Evolutionary conservation across 64 coral and sea anemone genomes (phyloP), one percentile per base, ranked within the genome.

Genomic region (Porites lutea): DNA sequence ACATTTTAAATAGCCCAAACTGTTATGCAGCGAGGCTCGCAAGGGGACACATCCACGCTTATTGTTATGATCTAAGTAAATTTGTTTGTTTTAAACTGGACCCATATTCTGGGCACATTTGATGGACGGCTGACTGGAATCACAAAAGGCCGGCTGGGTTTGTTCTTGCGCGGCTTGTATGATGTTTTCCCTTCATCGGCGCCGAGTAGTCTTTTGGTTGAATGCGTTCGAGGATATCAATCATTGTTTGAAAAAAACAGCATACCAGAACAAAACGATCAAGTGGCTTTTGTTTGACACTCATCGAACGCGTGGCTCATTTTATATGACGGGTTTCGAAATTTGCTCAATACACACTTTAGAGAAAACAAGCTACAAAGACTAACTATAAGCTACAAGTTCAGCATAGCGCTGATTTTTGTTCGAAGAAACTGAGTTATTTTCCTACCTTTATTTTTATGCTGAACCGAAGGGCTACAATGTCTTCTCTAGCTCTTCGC

Each of bases 181-280:
- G 59, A 64, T 48, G 14, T 48, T 2, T 44, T 84, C 8, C 16
- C 81, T 43, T 48, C 81, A 61, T n/a, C 48, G 81, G 81, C 81
- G 81, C 81, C 81, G 14, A 5, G 7, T 44, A 11, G 81, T 45
- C 81, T 44, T 12, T 2, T 46, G 3, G 16, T 10, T 52, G 62
- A 84, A 19, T 84, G 16, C 73, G 48, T 15, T 50, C 73, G 16
- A 10, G 27, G 13, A 55, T 55, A 55, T 55, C 11, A 55, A 48
- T 45, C 43, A 20, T 44, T 68, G 61, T 68, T 84, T 68, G 61
- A 84, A 64, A 84, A 37, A 84, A 44, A 68, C 59, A 48, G 48
- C 11, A 84, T 51, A 68, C 37, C 81, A 68, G 16, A 84, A 84
- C 60, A 84, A 84, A 82, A 64, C 16, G 79, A 18, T 15, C 77